Base-by-base conservation (phyloP, 2,797 vertebrate species). In the Hemibagrus guttatus region DNA sequence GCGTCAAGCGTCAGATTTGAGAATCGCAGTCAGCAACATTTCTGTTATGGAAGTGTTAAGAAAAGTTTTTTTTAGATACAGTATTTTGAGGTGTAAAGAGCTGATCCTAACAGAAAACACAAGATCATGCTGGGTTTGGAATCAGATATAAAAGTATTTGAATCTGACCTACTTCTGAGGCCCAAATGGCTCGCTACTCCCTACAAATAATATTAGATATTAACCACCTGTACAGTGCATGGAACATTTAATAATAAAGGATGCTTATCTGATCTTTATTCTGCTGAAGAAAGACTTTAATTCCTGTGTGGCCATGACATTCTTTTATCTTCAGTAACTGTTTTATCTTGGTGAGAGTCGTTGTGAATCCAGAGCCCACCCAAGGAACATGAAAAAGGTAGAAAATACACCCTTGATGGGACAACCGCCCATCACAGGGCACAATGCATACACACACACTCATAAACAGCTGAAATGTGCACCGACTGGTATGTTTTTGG, bases 221-320 rank as follows among this genome's bases (percentile, higher is more conserved):
- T 66, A 28, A 26, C 21, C 21, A 72, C 21, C 19, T 35, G 42
- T 72, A 35, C 17, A 72, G 39, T 9, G 39, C 39, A 72, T 21
- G 11, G 21, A 46, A 42, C 21, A 42, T 72, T 72, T 72, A 5
- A 72, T 42, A 13, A 72, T 72, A 46, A 42, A 23, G 4, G 21
- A 5, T 72, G 42, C 4, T 72, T 42, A 46, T 13, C 69, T 5
- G 21, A 72, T 4, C 35, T 31, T 66, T 26, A 16, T 72, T 72
- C 39, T 42, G 39, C 21, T 11, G 5, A 12, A 42, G 42, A 97
- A 49, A 95, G 92, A 1, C 2, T 97, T 95, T 88, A 91, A 96
- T 17, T 96, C 93, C 52, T 95, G 95, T 14, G 87, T 96, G 8
- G 94, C 97, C 0, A 92, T 97, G 72, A 91, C 93, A 54, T 46